Evolutionary conservation across 2,113 vertebrate species (phyloP).

Genomic region (Columba livia): DNA sequence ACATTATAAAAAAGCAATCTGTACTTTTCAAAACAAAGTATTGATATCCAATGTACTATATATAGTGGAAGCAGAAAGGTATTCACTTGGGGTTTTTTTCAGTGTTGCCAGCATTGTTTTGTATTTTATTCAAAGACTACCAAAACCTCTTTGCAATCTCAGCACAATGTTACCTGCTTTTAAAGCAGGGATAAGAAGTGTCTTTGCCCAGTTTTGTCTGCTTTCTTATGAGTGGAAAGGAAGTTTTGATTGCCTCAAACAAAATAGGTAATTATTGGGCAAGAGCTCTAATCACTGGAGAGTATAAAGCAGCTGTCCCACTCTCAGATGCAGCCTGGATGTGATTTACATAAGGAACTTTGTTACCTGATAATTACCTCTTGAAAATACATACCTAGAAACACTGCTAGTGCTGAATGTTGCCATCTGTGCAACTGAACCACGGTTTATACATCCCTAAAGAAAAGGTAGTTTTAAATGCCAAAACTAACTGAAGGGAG

Average conservation of each 20-base stretch:
- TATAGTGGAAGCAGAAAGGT: fast-evolving
- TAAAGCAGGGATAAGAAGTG: background rate
- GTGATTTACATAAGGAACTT: background rate
- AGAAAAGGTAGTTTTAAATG: background rate
- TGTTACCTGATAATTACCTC: background rate
- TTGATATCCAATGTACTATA: background rate
- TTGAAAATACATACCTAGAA: background rate
- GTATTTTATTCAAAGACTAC: background rate
- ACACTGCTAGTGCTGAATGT: background rate
- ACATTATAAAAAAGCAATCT: background rate
- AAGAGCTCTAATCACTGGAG: background rate
- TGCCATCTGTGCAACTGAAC: background rate
- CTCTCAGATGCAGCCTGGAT: background rate
- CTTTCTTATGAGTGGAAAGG: background rate
- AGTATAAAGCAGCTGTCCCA: background rate
- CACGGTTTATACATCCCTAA: background rate
- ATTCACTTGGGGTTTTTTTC: background rate
- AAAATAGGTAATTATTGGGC: background rate
- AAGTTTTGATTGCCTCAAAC: background rate
- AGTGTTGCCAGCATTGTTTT: background rate
- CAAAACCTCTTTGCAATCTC: background rate
- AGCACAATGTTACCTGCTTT: background rate
- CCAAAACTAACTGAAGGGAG: background rate
- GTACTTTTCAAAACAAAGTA: background rate
- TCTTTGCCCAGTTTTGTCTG: background rate